Base-by-base conservation (phyloP, 2,113 vertebrate species). In the Erpornis zantholeuca region DNA sequence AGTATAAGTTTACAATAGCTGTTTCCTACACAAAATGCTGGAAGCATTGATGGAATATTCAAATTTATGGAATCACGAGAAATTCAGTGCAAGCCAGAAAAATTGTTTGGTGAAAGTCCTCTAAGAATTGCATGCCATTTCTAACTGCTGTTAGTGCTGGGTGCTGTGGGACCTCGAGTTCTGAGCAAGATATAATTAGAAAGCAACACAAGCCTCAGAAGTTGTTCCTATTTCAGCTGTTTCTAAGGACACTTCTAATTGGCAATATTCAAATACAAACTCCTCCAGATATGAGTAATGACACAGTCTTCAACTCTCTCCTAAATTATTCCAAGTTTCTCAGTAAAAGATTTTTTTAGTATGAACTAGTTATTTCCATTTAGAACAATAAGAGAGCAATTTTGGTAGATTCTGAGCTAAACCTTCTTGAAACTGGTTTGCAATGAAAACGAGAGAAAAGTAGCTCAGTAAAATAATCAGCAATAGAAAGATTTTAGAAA, bases 191-290 rank as follows among this genome's bases (percentile, higher is more conserved):
- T 69, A 24, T 76, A 75, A 94, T 87, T 84, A 92, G 86, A 89
- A 91, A 72, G 92, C 66, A 92, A 84, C 53, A 40, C 28, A 38
- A 80, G 50, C 44, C 75, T 92, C 61, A 87, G 73, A 91, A 88
- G 53, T 65, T 72, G 25, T 45, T 82, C 70, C 66, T 92, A 42
- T 81, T 88, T 91, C 68, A 91, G 77, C 77, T 75, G 0, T 68
- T 84, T 91, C 83, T 87, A 61, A 90, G 66, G 85, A 54, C 71
- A 80, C 42, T 79, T 94, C 82, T 96, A 97, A 94, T 90, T 82
- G 79, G 71, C 79, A 77, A 82, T 91, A 88, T 88, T 96, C 66
- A 95, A 87, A 93, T n/a, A 71, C 61, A 87, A 82, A 88, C 75
- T 76, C 82, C 88, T 59, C 82, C 75, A 90, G 78, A 65, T 61